These are phyloP conservation scores for Eurois occulta DNA, from an alignment of 2,888 invertebrate genomes.

Conservation along the genomic window DNA sequence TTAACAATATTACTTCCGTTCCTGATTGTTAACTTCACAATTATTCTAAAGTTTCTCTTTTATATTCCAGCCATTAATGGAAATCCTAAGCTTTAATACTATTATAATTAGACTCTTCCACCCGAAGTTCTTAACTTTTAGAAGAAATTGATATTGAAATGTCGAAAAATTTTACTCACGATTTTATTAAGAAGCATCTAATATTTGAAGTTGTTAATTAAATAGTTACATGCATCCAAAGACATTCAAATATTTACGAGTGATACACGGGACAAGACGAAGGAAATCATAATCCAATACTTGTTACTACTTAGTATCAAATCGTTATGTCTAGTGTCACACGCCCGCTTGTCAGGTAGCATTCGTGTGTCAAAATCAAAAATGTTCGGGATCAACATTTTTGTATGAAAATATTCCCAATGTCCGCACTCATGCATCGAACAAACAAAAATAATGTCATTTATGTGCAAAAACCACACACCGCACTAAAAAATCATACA, in stretches of 20 bases:
- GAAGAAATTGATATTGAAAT: slow-evolving; percentile 33
- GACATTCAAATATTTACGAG: too few relatives aligned
- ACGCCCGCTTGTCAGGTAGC: too few relatives aligned
- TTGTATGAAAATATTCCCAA: too few relatives aligned
- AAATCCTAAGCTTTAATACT: slow-evolving; percentile 56
- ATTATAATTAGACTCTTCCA: slow-evolving; percentile 55
- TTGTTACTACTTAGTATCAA: too few relatives aligned
- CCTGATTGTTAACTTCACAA: slow-evolving; percentile 61
- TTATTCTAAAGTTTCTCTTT: slow-evolving; percentile 57
- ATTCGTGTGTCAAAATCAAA: too few relatives aligned
- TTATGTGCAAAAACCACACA: not conserved
- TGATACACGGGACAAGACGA: too few relatives aligned
- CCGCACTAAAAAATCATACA: not conserved
- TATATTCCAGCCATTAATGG: slow-evolving; percentile 54
- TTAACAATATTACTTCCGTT: slow-evolving; percentile 61
- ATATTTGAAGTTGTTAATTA: not conserved
- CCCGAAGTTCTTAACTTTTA: slow-evolving; percentile 27
- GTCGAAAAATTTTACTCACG: not conserved
- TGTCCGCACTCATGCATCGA: too few relatives aligned
- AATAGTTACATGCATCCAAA: not conserved
- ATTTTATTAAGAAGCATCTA: not conserved
- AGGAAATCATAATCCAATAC: too few relatives aligned
- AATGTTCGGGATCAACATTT: too few relatives aligned
- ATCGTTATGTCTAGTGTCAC: too few relatives aligned
- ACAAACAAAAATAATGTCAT: too few relatives aligned